Conservation (phyloP, 2,113 vertebrate genomes). For the Eudyptes chrysolophus region DNA sequence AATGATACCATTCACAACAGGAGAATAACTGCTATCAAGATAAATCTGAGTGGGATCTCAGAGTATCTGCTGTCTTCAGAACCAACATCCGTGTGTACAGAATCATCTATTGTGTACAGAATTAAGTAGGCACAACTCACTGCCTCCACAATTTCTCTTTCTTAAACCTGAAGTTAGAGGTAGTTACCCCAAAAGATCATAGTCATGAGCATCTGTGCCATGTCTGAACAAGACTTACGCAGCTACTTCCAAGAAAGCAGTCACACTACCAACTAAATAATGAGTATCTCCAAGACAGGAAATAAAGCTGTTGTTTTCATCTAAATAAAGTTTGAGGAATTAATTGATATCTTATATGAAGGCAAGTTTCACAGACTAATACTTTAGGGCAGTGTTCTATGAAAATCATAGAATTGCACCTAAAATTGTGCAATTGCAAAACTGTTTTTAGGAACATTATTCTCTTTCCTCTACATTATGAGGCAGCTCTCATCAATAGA, state of each 20-base stretch:
- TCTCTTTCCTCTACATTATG: neutral
- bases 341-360: neutral
- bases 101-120: neutral
- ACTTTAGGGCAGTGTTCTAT: neutral
- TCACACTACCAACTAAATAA: neutral
- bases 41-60: neutral
- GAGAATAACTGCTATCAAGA: neutral
- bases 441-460: neutral
- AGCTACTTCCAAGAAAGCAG: neutral
- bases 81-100: accelerated
- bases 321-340: neutral
- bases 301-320: neutral
- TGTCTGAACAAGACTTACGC: accelerated
- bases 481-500: neutral
- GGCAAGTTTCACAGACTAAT: neutral
- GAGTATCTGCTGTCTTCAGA: neutral
- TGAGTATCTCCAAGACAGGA: neutral
- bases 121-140: neutral
- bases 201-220: neutral
- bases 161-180: neutral
- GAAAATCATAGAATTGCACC: neutral
- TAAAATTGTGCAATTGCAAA: neutral
- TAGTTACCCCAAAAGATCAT: neutral
- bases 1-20: neutral
- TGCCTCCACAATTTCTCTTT: neutral